phyloP scores from a whole-genome alignment of 2,888 invertebrate genomes.

The Lacanobia wlatinum region DNA sequence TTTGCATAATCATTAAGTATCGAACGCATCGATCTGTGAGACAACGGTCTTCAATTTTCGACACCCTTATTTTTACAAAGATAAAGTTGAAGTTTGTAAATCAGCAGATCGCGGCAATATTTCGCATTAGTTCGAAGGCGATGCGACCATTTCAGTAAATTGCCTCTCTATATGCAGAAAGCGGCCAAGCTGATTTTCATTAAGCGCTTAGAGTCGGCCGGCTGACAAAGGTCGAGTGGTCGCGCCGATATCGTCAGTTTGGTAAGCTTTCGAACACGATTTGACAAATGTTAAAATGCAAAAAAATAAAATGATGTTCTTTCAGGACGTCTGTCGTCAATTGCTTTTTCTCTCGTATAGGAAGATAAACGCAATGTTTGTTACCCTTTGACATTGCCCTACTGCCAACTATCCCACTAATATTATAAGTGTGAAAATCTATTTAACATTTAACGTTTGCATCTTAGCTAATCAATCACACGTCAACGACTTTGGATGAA shows the following conservation, averaged over 20 bases:
- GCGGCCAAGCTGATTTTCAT: constrained; percentile 85
- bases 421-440: no score
- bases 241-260: constrained; percentile 64
- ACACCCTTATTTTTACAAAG: constrained; percentile 22
- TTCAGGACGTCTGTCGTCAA: no score
- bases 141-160: constrained; percentile 85
- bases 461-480: no score
- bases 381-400: no score
- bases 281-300: constrained; percentile 10
- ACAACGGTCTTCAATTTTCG: constrained; percentile 9
- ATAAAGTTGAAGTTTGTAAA: constrained; percentile 59
- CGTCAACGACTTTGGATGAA: no score
- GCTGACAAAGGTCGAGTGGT: constrained; percentile 75
- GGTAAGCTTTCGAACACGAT: constrained; percentile 42
- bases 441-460: no score
- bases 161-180: constrained; percentile 88
- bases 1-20: constrained; percentile 83
- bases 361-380: no score
- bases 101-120: constrained; percentile 71
- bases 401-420: no score
- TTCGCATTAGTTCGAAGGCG: constrained; percentile 83
- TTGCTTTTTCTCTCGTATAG: no score
- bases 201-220: constrained; percentile 78
- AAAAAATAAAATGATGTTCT: neutral
- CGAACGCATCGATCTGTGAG: constrained; percentile 67